Base-by-base conservation (phyloP, 2,888 invertebrate genomes). In the Anodontia alba region DNA sequence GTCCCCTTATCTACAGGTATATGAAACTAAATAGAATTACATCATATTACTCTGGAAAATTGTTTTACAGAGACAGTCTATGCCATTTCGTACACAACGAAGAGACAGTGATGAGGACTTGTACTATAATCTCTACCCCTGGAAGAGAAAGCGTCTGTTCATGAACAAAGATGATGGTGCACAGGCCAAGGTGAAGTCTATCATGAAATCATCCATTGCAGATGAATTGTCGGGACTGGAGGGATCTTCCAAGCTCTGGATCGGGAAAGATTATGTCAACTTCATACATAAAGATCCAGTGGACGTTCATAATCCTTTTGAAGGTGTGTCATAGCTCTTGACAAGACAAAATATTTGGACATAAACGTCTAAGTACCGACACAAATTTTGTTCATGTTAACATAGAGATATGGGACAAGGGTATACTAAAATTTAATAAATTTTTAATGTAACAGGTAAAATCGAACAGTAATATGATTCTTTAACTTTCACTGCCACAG, bases 241-340 rank as follows among this genome's bases (percentile, higher is more conserved):
- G 90, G 97, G 97, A 0, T 96, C 97, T 73, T 96, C 97, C 0
- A 98, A 98, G 92, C 95, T 97, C 73, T 99, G 99, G 99, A 96
- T 98, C 69, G 99, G 99, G 79, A 99, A 99, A 95, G 99, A 99
- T 94, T 99, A 99, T 92, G 97, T 97, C 0, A 99, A 99, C 95
- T 99, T 99, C 94, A 99, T 99, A 85, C 97, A 98, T 81, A 98
- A 98, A 94, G 99, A 99, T 95, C 98, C 99, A 94, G 96, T 96
- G 82, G 97, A 98, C 94, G 96, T 99, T 82, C 97, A 98, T 92
- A 96, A 97, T 88, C 99, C 99, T 0, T 98, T 97, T 95, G 95
- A 96, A 91, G 96, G 96, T 96, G 83, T 80, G 90, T n/a, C n/a
- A n/a, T n/a, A n/a, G n/a, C n/a, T n/a, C n/a, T n/a, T n/a, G n/a